phyloP scores from a whole-genome alignment of 2,888 invertebrate species.

The Tryphoninae sp. region DNA sequence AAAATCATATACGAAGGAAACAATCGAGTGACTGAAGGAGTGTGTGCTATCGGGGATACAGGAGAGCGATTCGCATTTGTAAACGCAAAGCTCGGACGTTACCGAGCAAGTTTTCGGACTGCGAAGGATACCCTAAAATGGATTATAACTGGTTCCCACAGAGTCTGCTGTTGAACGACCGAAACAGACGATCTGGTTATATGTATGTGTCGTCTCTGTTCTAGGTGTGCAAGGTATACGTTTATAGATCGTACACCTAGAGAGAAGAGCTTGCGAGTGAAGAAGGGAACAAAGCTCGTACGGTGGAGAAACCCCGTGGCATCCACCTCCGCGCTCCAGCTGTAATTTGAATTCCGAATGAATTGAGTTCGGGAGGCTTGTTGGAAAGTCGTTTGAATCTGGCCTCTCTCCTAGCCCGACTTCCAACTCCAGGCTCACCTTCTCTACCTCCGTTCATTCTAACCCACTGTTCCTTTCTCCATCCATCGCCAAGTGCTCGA shows the following conservation, averaged over 20 bases:
- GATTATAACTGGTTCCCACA: conserved; percentile 48
- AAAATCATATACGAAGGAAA: not conserved
- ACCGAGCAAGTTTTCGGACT: conserved; percentile 42
- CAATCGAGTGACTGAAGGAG: not conserved
- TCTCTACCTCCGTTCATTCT: conserved; percentile 6
- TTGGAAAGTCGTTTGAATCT: conserved; percentile 71
- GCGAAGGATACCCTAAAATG: conserved; percentile 35
- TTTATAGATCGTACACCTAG: conserved; percentile 1
- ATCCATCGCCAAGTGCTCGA: conserved; percentile 37
- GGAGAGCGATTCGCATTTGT: not conserved
- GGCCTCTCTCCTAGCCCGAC: conserved; percentile 49
- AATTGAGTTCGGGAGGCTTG: conserved; percentile 74
- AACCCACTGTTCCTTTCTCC: conserved; percentile 41
- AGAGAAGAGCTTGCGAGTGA: conserved; percentile 22
- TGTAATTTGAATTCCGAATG: conserved; percentile 78
- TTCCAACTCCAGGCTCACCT: conserved; percentile 23
- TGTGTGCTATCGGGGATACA: not conserved
- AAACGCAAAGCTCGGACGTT: not conserved
- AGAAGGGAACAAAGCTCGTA: conserved; percentile 32
- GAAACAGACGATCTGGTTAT: not conserved
- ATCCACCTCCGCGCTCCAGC: conserved; percentile 54
- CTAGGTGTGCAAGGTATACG: not conserved
- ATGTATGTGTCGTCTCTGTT: not conserved
- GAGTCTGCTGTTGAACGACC: conserved; percentile 21
- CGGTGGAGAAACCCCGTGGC: conserved; percentile 43